Conservation (phyloP, 2,797 vertebrate genomes). For the Epinephelus awoara region DNA sequence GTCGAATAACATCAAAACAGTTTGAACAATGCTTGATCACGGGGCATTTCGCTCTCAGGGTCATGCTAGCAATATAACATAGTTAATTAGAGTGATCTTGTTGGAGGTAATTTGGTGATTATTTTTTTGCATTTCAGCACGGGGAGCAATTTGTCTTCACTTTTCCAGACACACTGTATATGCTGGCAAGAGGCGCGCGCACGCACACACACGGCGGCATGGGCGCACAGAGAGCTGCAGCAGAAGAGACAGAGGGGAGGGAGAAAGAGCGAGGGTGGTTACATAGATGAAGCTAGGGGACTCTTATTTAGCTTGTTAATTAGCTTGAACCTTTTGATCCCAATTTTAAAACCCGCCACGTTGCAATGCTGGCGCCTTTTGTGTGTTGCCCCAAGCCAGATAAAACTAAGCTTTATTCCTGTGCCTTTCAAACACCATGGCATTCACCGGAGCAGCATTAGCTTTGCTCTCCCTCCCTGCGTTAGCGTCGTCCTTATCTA, state of each 20-base stretch:
- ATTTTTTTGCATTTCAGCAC: constrained; percentile 65
- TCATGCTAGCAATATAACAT: constrained; percentile 56
- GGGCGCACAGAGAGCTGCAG: constrained; percentile 49
- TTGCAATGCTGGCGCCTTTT: constrained; percentile 78
- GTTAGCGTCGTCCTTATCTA: constrained; percentile 70
- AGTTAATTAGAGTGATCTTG: constrained; percentile 76
- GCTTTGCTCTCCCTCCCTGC: constrained; percentile 45
- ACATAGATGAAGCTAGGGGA: constrained; percentile 75
- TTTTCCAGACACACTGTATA: constrained; percentile 50
- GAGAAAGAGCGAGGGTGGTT: constrained; percentile 49
- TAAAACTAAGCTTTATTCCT: constrained; percentile 79
- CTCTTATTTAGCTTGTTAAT: constrained; percentile 89
- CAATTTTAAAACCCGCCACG: constrained; percentile 86
- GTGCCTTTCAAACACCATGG: constrained; percentile 76
- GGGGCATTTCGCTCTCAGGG: constrained; percentile 63
- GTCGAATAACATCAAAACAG: constrained; percentile 80
- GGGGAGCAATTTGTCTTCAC: constrained; percentile 70
- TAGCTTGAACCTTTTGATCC: constrained; percentile 89
- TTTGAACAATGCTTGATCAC: constrained; percentile 66
- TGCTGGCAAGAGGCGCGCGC: constrained; percentile 40
- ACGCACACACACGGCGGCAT: constrained; percentile 23
- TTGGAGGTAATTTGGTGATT: constrained; percentile 72
- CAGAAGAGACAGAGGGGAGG: constrained; percentile 39
- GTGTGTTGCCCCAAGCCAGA: constrained; percentile 81
- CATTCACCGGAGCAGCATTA: constrained; percentile 65